These are phyloP conservation scores for Neoseiulus cucumeris DNA, from an alignment of 1,140 invertebrate species.

Conservation along the genomic window DNA sequence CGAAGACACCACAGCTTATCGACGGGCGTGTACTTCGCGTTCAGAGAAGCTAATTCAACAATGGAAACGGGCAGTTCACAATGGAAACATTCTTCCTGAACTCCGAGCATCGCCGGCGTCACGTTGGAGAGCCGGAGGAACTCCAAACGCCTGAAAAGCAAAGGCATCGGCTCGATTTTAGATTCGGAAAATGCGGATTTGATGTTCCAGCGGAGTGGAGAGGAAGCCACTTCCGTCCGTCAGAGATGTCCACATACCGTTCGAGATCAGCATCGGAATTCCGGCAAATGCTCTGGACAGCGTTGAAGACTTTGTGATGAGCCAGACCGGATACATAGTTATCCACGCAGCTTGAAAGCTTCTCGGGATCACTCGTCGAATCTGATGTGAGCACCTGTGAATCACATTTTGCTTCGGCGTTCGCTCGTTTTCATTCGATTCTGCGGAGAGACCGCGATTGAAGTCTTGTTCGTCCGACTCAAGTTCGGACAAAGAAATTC, in stretches of 20 bases:
- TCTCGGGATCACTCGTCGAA: not conserved
- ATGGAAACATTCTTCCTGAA: not conserved
- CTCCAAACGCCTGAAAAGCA: not conserved
- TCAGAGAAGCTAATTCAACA: not conserved
- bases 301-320: not conserved
- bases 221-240: too few species aligned
- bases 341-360: not conserved
- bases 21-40: conserved; percentile 4
- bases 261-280: not conserved
- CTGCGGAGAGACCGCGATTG: too few species aligned
- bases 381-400: not conserved
- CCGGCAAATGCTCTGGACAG: not conserved
- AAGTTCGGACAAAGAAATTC: too few species aligned
- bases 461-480: too few species aligned
- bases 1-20: conserved; percentile 5
- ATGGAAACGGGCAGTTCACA: not conserved
- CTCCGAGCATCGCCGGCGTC: not conserved
- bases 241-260: not conserved
- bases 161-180: too few species aligned
- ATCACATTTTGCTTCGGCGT: too few species aligned
- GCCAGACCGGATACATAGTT: conserved; percentile 3
- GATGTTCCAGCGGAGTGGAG: too few species aligned
- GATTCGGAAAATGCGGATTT: too few species aligned
- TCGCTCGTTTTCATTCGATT: too few species aligned
- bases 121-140: not conserved